Evolutionary conservation across 1,140 invertebrate genomes (phyloP), one percentile per base, ranked within the genome.

Genomic region (Musca domestica): DNA sequence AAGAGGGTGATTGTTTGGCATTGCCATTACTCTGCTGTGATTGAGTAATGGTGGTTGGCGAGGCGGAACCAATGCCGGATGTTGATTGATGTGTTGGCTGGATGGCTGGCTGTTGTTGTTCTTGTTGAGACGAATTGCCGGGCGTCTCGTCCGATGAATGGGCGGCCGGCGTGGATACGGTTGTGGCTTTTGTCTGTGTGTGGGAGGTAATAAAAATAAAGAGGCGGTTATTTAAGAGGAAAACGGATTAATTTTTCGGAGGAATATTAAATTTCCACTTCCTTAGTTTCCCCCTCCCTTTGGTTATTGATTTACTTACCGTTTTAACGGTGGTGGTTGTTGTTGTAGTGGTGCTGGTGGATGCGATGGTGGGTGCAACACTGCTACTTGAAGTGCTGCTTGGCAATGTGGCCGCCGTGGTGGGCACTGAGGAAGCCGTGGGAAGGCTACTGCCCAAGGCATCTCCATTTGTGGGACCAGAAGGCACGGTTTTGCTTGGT

Each of bases 181-280:
- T 83, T 51, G 82, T 82, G 6, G 83, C 82, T 66, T 82, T 76
- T n/a, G 77, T 65, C 64, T 65, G 20, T n/a, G n/a, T n/a, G n/a
- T n/a, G n/a, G n/a, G n/a, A n/a, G n/a, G n/a, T 10, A 41, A 12
- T 5, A 41, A 41, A n/a, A 41, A 41, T 41, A 12, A 41, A 41
- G 10, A 12, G 34, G 2, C 34, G 2, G 34, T 5, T 7, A 41
- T 5, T 30, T 12, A 12, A 41, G 12, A 41, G 34, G 10, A 5
- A 41, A 41, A 41, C 9, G 34, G 34, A 41, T 41, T 41, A 41
- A 41, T 41, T 41, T n/a, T 41, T 5, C 5, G 10, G 10, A 41
- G 34, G 12, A 12, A 41, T 41, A 41, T 41, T 41, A 41, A 41
- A 41, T 41, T 41, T 41, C 34, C 10, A 10, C n/a, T n/a, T n/a